phyloP scores from a whole-genome alignment of 2,888 invertebrate species.

The Itoplectis maculator region DNA sequence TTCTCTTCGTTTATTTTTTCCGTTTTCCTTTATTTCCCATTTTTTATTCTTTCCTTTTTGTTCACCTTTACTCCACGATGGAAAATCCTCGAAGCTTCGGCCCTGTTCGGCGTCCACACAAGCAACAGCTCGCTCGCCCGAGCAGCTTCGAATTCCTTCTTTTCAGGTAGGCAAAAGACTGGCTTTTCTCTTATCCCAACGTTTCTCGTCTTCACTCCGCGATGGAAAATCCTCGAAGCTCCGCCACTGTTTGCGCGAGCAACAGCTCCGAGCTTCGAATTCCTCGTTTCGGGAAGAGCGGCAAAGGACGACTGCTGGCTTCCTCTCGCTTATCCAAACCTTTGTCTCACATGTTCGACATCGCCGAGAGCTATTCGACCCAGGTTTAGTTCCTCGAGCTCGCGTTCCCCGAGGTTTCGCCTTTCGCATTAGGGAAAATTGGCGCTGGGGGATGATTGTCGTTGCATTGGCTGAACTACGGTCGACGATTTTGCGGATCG shows the following conservation, averaged over 20 bases:
- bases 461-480: not conserved
- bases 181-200: too few relatives aligned
- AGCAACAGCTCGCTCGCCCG: too few relatives aligned
- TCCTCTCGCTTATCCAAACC: slow-evolving; percentile 13
- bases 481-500: not conserved
- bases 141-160: too few relatives aligned
- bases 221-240: slow-evolving; percentile 14
- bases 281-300: not conserved
- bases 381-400: not conserved
- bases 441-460: not conserved
- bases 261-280: slow-evolving; percentile 18
- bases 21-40: not conserved
- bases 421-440: not conserved
- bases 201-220: not conserved
- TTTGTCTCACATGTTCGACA: slow-evolving; percentile 17
- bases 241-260: not conserved
- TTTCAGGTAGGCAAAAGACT: too few relatives aligned
- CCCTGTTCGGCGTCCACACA: too few relatives aligned
- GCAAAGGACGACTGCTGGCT: slow-evolving; percentile 4
- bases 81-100: too few relatives aligned
- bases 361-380: not conserved
- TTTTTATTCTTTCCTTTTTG: too few relatives aligned
- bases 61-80: too few relatives aligned
- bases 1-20: slow-evolving; percentile 9
- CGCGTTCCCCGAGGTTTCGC: not conserved